Evolutionary conservation across 2,888 invertebrate genomes (phyloP).

Genomic region (Amblyjoppa fuscipennis): DNA sequence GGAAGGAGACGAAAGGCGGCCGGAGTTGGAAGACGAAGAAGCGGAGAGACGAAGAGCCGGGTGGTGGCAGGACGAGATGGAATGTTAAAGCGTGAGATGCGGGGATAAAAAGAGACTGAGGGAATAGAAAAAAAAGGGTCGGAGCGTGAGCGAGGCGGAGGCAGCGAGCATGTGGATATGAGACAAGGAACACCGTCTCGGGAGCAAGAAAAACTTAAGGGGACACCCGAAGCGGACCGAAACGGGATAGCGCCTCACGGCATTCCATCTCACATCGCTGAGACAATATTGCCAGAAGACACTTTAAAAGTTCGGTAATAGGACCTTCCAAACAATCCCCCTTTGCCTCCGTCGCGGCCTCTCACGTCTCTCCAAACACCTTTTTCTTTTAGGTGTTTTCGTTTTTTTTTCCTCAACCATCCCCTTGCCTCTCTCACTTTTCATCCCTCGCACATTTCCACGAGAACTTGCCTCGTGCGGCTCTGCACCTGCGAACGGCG

Average conservation of each 20-base stretch:
- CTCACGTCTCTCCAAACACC: constrained; percentile 15
- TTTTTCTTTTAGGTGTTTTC: constrained; percentile 30
- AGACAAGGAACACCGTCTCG: constrained; percentile 25
- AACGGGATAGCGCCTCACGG: constrained; percentile 42
- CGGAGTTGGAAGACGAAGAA: background rate
- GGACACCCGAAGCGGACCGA: constrained; percentile 31
- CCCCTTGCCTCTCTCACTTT: background rate
- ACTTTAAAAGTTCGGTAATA: constrained; percentile 78
- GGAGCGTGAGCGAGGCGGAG: background rate
- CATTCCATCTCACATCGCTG: constrained; percentile 72
- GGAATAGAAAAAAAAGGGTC: constrained; percentile 48
- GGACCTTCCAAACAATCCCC: constrained; percentile 59
- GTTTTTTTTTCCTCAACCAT: constrained; percentile 10
- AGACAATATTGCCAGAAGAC: constrained; percentile 77
- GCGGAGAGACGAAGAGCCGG: background rate
- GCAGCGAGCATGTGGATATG: background rate
- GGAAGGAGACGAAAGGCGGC: constrained; percentile 16
- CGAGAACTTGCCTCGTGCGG: background rate
- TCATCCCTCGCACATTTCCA: background rate
- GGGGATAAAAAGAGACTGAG: constrained; percentile 31
- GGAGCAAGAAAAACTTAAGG: constrained; percentile 31
- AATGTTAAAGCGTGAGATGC: constrained; percentile 26
- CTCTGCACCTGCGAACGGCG: background rate
- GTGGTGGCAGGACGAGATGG: constrained; percentile 22
- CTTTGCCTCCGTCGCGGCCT: constrained; percentile 9